Evolutionary conservation across 2,888 invertebrate genomes (phyloP), one percentile per base, ranked within the genome.

Genomic region (Beris morrisii): DNA sequence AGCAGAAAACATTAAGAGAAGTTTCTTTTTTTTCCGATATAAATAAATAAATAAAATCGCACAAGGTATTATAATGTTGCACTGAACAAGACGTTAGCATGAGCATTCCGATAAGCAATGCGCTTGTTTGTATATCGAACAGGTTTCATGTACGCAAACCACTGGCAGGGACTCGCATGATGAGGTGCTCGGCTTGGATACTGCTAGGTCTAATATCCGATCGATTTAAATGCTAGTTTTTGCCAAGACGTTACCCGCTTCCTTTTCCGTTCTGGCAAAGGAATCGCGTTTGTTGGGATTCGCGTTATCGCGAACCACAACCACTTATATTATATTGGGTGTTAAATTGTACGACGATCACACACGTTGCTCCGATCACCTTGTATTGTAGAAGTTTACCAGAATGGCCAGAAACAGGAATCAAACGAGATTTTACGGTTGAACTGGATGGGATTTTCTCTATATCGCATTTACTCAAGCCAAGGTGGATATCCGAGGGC

Each of bases 81-180:
- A 55, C 61, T 66, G 66, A 68, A 69, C 69, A 69, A 67, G 69
- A 69, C 64, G 57, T 69, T 67, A 64, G 61, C 64, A 69, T 63
- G 65, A 57, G 64, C 53, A 58, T 67, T 67, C 15, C 64, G 69
- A 69, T 67, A 67, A 67, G 55, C 45, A 12, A 64, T 54, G 59
- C 63, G 59, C 63, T 56, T 66, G 64, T 61, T 52, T 64, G 38
- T 38, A 38, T 38, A 38, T 38, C 38, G 38, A 38, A 38, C 38
- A 38, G 38, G 38, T 38, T 38, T 38, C 38, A 38, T 9, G 38
- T 38, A 38, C 38, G 3, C 38, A 38, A 38, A 38, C 38, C 38
- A 38, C 9, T 28, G 31, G 12, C 15, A 32, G 22, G 52, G 64
- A 58, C 67, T 64, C 64, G 64, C 58, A 50, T 58, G 46, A 28